Percentiles rank a stretch among this genome's conserved stretches.
Conservation (phyloP, 2,113 vertebrate genomes). For the Grantiella picta region DNA sequence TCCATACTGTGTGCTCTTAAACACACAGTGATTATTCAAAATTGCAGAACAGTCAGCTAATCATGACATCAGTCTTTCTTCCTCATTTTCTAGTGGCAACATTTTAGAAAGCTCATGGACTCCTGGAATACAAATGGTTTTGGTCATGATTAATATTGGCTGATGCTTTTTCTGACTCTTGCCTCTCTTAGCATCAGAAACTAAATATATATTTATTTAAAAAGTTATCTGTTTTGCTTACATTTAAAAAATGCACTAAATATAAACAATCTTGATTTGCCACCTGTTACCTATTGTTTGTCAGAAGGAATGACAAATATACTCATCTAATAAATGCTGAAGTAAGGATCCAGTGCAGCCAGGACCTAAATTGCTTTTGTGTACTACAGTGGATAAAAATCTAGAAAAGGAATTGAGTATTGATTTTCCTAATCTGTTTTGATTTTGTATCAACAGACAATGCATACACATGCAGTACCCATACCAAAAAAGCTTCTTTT, state of each 20-base stretch:
- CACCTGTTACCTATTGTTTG: background rate
- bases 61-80: background rate
- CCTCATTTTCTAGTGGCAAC: background rate
- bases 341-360: slow-evolving; percentile 2
- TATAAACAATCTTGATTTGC: slow-evolving; percentile 3
- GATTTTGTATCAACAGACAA: slow-evolving; percentile 25
- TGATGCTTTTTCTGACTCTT: background rate
- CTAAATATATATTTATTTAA: background rate
- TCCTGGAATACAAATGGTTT: background rate
- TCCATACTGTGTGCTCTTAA: background rate
- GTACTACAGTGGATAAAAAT: slow-evolving; percentile 52
- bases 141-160: background rate
- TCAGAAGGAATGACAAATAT: slow-evolving; percentile 55
- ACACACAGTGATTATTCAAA: background rate
- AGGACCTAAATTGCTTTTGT: slow-evolving; percentile 57
- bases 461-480: background rate
- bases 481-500: background rate
- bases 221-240: background rate
- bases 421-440: slow-evolving; percentile 65
- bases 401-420: slow-evolving; percentile 65
- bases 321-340: slow-evolving; percentile 58
- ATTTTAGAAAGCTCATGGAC: background rate
- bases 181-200: background rate
- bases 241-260: background rate
- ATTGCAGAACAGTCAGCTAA: background rate